A percentile compares a stretch with the other conserved stretches of the same genome.
These are phyloP conservation scores for Silurus lanzhouensis DNA, from an alignment of 2,797 vertebrate species.

Conservation along the genomic window DNA sequence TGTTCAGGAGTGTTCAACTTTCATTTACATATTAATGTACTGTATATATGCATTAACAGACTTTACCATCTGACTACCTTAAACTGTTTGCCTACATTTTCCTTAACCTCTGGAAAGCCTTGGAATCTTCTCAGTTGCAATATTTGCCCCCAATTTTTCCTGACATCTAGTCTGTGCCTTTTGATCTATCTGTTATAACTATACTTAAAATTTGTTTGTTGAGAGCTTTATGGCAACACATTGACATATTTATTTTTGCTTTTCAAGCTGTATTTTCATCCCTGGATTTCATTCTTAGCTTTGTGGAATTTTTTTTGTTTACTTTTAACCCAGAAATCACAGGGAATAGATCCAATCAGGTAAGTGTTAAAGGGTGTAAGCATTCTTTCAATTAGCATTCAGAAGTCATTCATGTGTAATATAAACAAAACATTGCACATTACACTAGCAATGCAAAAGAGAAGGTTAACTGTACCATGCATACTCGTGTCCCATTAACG, in stretches of 20 bases:
- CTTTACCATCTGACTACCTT: background rate
- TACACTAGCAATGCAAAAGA: background rate
- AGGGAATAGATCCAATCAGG: background rate
- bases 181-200: constrained; percentile 10
- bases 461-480: too few relatives aligned
- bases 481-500: background rate
- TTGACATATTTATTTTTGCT: constrained; percentile 1
- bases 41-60: background rate
- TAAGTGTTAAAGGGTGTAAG: too few relatives aligned
- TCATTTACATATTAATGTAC: too few relatives aligned
- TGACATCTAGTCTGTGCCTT: background rate
- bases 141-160: background rate
- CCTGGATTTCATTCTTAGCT: background rate
- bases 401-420: too few relatives aligned
- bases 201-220: background rate
- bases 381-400: background rate
- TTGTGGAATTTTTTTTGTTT: background rate
- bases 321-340: background rate
- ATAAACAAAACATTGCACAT: background rate
- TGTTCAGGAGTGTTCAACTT: background rate
- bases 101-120: background rate
- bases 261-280: background rate
- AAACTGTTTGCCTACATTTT: background rate
- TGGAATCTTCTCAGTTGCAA: background rate
- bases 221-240: background rate